A percentile compares a stretch with the other conserved stretches of the same genome.
Evolutionary conservation across 2,113 vertebrate species (phyloP).

Genomic region (Chelonoidis abingdonii): DNA sequence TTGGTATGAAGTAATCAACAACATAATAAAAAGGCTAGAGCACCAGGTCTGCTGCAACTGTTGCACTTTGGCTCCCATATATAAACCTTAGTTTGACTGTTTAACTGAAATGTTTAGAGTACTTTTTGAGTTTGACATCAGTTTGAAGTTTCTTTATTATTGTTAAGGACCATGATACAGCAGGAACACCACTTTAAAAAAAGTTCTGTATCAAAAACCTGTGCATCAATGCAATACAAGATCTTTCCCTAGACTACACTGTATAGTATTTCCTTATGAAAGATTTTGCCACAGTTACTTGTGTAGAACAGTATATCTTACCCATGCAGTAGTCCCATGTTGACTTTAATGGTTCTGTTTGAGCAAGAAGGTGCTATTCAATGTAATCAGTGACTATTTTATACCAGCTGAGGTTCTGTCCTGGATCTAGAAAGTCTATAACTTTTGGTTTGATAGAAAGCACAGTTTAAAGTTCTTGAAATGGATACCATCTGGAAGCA

Average conservation of each 20-base stretch:
- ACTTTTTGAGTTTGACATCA: neutral
- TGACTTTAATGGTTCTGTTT: neutral
- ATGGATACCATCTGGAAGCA: slow-evolving; percentile 79
- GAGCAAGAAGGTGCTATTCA: neutral
- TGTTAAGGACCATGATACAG: neutral
- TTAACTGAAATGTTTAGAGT: neutral
- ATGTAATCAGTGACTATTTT: slow-evolving; percentile 2
- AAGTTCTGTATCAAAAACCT: neutral
- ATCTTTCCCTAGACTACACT: neutral
- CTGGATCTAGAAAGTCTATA: slow-evolving; percentile 34
- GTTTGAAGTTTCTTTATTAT: neutral
- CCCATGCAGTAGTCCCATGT: neutral
- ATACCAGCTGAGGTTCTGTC: slow-evolving; percentile 59
- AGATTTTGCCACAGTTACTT: neutral
- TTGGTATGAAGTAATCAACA: neutral
- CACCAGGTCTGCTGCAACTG: neutral
- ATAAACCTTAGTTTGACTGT: neutral
- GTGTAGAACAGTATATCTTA: neutral
- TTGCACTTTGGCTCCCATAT: neutral
- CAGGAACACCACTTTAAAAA: neutral
- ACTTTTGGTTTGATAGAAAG: slow-evolving; percentile 74
- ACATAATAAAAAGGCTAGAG: neutral
- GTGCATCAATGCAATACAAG: neutral
- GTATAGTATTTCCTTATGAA: neutral
- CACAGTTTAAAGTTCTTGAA: slow-evolving; percentile 65